Evolutionary conservation across 2,113 vertebrate species (phyloP), one percentile per base, ranked within the genome.

Genomic region (Cololabis saira): DNA sequence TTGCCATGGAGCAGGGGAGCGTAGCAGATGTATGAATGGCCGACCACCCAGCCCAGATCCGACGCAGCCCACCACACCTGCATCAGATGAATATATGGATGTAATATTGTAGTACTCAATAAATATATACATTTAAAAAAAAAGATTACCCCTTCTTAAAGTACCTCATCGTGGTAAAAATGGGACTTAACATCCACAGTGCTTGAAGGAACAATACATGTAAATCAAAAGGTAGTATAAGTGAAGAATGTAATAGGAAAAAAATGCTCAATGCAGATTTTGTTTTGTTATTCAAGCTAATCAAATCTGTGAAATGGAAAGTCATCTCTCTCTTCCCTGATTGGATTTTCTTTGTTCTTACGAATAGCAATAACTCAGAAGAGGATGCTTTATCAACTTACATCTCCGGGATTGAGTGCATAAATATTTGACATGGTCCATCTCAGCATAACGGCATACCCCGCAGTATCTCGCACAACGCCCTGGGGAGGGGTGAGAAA

Each of bases 41-140:
- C 98, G 1, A 99, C 98, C 44, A 99, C 98, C 98, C 98, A 99
- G 76, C 98, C 98, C 65, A 99, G 92, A 81, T 99, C 97, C 61
- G 97, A 99, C 19, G 96, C 97, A 52, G 97, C 96, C 97, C 97
- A 98, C 98, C 98, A 99, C 17, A 98, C 95, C 98, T 99, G 90
- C 74, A 89, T 86, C 45, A 54, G 27, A 76, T 18, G 4, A 61
- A 74, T 61, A 21, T 3, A 45, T 5, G 45, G 3, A 55, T 62
- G 30, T 8, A 50, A 61, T 61, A 50, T 61, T 13, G 17, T 49
- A 5, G 24, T 4, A 57, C 18, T 19, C 15, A 12, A 51, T 17
- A 52, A n/a, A n/a, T n/a, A n/a, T n/a, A n/a, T n/a, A n/a, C n/a
- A n/a, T n/a, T n/a, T n/a, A n/a, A n/a, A 42, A 53, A 27, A 16